These are phyloP conservation scores for Ailurus styani DNA, from an alignment of 2,113 vertebrate genomes.

Conservation along the genomic window DNA sequence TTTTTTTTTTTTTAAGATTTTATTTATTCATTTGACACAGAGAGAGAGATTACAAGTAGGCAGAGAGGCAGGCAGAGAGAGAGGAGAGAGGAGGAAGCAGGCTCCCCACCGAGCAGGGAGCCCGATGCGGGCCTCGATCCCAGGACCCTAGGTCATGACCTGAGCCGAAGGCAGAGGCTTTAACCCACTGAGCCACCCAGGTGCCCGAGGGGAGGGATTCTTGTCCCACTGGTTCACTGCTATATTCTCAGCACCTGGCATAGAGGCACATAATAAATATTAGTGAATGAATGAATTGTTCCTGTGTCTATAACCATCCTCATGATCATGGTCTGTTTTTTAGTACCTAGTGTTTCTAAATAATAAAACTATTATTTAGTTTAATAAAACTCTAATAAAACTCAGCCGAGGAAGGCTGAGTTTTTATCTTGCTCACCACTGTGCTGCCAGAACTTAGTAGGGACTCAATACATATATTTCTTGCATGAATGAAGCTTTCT, in stretches of 20 bases:
- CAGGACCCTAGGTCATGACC: too few relatives aligned
- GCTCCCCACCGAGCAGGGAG: too few relatives aligned
- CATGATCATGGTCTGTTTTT: neutral
- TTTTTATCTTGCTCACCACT: neutral
- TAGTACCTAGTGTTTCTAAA: neutral
- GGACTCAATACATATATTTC: neutral
- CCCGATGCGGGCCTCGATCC: too few relatives aligned
- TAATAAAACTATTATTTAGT: too few relatives aligned
- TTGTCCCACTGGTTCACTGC: neutral
- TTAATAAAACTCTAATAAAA: neutral
- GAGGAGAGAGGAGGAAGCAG: too few relatives aligned
- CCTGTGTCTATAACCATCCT: neutral
- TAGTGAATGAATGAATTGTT: neutral
- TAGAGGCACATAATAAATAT: neutral
- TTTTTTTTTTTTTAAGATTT: too few relatives aligned
- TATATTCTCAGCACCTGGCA: conserved; percentile 14
- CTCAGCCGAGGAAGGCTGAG: neutral
- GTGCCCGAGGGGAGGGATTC: neutral
- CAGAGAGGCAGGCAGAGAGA: too few relatives aligned
- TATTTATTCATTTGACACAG: too few relatives aligned
- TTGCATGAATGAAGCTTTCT: neutral
- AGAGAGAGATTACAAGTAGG: too few relatives aligned
- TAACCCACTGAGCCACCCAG: too few relatives aligned
- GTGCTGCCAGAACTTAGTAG: neutral
- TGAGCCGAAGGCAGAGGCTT: too few relatives aligned